Conservation (phyloP, 2,888 invertebrate species). For the Pristionchus fissidentatus region DNA sequence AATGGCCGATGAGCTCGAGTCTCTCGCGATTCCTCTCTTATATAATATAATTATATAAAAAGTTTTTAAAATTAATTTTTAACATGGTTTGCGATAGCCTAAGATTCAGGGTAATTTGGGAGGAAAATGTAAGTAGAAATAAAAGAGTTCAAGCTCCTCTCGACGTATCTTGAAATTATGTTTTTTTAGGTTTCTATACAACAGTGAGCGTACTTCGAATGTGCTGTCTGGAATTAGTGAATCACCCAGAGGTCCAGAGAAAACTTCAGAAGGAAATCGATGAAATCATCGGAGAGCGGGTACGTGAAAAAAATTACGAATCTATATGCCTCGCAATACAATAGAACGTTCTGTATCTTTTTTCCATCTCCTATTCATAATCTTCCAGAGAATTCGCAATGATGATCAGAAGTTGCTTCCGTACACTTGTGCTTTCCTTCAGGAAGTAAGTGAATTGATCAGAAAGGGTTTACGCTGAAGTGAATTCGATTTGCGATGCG, state of each 20-base stretch:
- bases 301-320: background rate
- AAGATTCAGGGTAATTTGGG: too few species aligned
- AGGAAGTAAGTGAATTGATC: background rate
- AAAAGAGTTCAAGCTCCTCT: background rate
- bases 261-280: conserved; percentile 31
- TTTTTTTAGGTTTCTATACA: background rate
- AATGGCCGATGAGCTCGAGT: too few species aligned
- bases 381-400: background rate
- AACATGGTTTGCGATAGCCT: background rate
- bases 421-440: conserved; percentile 1
- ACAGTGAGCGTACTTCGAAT: background rate
- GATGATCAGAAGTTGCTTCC: conserved; percentile 39
- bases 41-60: too few species aligned
- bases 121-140: too few species aligned
- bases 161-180: background rate
- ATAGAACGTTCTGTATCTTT: background rate
- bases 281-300: background rate
- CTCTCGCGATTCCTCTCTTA: too few species aligned
- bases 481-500: background rate
- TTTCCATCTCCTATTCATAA: background rate
- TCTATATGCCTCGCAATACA: too few species aligned
- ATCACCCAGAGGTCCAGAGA: background rate
- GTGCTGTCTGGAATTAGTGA: conserved; percentile 32
- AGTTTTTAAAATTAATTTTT: background rate
- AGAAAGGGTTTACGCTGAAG: too few species aligned